Evolutionary conservation across 2,888 invertebrate genomes (phyloP), one percentile per base, ranked within the genome.

Genomic region (Actias luna): DNA sequence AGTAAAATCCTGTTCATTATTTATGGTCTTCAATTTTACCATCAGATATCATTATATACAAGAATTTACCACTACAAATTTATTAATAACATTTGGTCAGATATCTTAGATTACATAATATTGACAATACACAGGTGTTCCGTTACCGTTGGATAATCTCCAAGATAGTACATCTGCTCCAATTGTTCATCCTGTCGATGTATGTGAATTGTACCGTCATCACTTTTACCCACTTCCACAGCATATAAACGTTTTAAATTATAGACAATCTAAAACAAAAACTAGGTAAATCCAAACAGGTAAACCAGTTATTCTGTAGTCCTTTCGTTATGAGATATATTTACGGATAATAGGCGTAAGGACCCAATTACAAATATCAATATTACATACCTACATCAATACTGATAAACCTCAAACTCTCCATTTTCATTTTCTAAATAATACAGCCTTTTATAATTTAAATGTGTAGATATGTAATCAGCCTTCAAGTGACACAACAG

Each of bases 131-230:
- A 14, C 60, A 18, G 36, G 36, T 60, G 60, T 36, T 16, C n/a
- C 42, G n/a, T 76, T 80, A 94, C 94, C 83, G 89, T 78, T 33
- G 93, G 88, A 69, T 93, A 84, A 63, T 87, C 81, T 16, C 93
- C 93, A 7, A 95, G 83, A 62, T 83, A 77, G 77, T 94, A 95
- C 58, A 92, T 89, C 63, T 89, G 83, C 70, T 96, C 95, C 83
- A 95, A 88, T 2, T 73, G 71, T 14, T 71, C 76, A 59, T 90
- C 88, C 63, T 84, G 77, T 50, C 80, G 72, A 65, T 87, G 84
- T 2, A 89, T 78, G 36, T 88, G 85, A 14, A 77, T 75, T 0
- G 80, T 84, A 0, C 90, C 89, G 63, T 89, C 88, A 10, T 77
- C 70, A 63, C 86, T 86, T 60, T 78, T 76, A 0, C 85, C 87